Evolutionary conservation across 2,113 vertebrate species (phyloP).

Genomic region (Equus przewalskii): DNA sequence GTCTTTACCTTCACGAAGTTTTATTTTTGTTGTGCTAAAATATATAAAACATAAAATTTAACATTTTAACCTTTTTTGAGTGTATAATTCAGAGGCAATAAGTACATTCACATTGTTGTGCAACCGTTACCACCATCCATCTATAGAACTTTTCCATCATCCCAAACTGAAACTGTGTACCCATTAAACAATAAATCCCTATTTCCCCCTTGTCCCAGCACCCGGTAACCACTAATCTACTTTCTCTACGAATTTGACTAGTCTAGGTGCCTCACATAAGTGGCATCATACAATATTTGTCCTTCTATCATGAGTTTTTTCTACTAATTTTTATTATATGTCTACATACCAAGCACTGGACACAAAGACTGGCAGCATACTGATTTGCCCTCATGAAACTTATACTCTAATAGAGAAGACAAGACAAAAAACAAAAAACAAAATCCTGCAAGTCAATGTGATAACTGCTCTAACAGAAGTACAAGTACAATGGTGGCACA

Average conservation of each 20-base stretch:
- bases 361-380: not conserved
- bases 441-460: not conserved
- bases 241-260: not conserved
- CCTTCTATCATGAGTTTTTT: constrained; percentile 8
- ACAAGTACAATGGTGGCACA: not conserved
- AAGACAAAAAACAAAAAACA: not conserved
- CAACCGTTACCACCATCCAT: not conserved
- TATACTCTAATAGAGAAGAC: not conserved
- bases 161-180: not conserved
- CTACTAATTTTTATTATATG: constrained; percentile 11
- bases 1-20: not conserved
- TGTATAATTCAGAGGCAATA: not conserved
- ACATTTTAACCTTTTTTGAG: not conserved
- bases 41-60: not conserved
- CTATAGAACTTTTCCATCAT: not conserved
- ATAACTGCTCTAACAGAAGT: not conserved
- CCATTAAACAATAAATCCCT: constrained; percentile 5
- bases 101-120: not conserved
- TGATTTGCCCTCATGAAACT: not conserved
- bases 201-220: not conserved
- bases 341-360: not conserved
- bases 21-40: constrained; percentile 10
- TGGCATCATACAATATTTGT: not conserved
- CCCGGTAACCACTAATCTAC: not conserved
- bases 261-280: not conserved